Evolutionary conservation across 2,797 vertebrate species (phyloP).

Genomic region (Pantherophis vulpinus): DNA sequence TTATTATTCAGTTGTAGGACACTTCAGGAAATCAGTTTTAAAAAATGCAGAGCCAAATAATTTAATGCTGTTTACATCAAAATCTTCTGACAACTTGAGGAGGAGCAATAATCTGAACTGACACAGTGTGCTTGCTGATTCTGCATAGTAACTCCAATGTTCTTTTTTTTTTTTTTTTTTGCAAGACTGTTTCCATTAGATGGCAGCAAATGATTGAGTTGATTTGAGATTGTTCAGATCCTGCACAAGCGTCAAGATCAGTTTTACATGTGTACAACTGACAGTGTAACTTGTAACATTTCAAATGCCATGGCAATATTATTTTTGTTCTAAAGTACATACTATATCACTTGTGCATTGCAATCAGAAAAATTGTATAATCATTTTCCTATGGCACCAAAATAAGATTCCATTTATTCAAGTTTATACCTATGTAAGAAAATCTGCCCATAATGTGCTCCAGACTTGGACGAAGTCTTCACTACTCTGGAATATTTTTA

Average conservation of each 20-base stretch:
- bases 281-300: neutral
- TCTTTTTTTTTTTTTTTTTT: rapidly evolving
- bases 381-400: neutral
- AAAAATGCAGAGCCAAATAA: neutral
- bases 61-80: neutral
- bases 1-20: neutral
- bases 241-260: neutral
- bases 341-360: neutral
- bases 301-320: neutral
- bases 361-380: neutral
- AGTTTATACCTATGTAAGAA: neutral
- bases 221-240: neutral
- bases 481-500: neutral
- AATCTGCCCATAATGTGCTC: neutral
- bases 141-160: neutral
- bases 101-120: neutral
- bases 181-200: conserved; percentile 16
- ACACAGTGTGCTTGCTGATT: too few species aligned
- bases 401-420: neutral
- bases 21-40: neutral
- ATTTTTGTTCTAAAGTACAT: neutral
- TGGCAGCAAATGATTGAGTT: conserved; percentile 9
- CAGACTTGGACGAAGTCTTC: neutral
- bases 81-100: neutral
- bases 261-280: neutral